Conservation (phyloP, 37 sponge, comb jelly and placozoan species). For the Sycon ciliatum region DNA sequence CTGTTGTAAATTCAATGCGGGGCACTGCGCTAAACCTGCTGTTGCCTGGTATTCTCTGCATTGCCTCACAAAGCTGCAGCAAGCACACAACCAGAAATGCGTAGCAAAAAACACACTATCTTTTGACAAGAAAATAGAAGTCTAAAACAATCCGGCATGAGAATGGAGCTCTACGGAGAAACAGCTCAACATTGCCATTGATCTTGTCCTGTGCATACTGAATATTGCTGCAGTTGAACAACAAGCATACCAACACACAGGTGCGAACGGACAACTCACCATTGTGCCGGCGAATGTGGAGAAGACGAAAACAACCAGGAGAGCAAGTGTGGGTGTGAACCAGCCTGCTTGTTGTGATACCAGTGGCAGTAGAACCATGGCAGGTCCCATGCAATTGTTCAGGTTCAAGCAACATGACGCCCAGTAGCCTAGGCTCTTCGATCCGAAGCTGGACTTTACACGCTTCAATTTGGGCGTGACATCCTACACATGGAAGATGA, state of each 20-base stretch:
- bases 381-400: conserved; percentile 11
- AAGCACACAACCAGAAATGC: background rate
- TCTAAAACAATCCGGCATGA: no score
- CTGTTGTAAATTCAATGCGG: background rate
- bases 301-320: background rate
- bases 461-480: background rate
- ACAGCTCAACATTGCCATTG: no score
- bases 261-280: background rate
- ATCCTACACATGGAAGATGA: background rate
- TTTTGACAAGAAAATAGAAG: background rate
- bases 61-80: background rate
- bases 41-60: conserved; percentile 12
- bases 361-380: conserved; percentile 5
- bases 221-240: no score
- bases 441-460: background rate
- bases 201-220: no score
- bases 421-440: background rate
- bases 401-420: background rate
- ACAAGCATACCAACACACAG: no score
- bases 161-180: no score
- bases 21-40: conserved; percentile 1
- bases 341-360: background rate
- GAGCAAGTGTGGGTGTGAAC: background rate
- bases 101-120: background rate
- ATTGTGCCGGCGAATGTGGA: conserved; percentile 10